Base-by-base conservation (phyloP, 1,140 invertebrate species). In the Leptopilina clavipes region DNA sequence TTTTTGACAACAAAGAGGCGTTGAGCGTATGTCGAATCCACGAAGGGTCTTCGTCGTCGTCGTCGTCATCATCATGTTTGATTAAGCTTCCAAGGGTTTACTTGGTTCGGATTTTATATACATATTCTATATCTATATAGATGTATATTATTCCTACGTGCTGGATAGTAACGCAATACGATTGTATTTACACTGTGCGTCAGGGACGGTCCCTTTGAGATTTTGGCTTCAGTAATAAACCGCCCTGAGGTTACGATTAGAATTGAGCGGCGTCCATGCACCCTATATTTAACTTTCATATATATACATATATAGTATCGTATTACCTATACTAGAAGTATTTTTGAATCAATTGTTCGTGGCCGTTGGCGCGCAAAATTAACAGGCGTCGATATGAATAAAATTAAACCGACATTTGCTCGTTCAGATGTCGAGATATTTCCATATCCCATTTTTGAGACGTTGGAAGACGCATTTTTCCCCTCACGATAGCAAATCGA, bases 141-240 rank as follows among this genome's bases (percentile, higher is more conserved):
- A 65, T 65, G 25, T 65, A 65, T 65, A 65, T 65, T 14, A 31
- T 25, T 65, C 22, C 22, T 25, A 65, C 59, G 59, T 65, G 59
- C 22, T 65, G 59, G 19, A 65, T n/a, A 76, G 81, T 79, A 83
- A 82, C 79, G 80, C 80, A 80, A 82, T 81, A 82, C 81, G 59
- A 19, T 77, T 79, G 43, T 74, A 82, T 83, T 83, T 83, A 74
- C 76, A 44, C 72, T 80, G 75, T 81, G 78, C 81, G 80, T 81
- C 78, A 75, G 75, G 37, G 37, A 77, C 73, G 70, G 71, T 48
- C 76, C 82, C 75, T 81, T 22, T 65, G 81, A 81, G 77, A 82
- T 82, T 82, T 82, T 59, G 71, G 72, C 79, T 81, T 80, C 74
- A 73, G 74, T 71, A 65, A 65, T 65, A 65, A 65, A 65, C 59